Conservation (phyloP, 2,888 invertebrate genomes). For the Apamea epomidion region DNA sequence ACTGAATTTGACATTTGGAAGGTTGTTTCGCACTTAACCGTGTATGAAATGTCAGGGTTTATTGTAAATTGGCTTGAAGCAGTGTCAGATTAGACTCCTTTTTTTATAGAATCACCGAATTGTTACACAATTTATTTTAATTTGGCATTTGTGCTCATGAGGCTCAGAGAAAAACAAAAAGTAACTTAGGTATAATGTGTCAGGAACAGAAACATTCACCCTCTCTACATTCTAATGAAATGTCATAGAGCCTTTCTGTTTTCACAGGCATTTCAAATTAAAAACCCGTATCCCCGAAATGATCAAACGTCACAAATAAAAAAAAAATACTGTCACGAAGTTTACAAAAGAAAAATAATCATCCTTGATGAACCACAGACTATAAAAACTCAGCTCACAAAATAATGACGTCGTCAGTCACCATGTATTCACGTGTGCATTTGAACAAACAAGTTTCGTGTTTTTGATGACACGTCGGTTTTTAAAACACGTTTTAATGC, state of each 20-base stretch:
- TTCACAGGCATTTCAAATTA: constrained; percentile 54
- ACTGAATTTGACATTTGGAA: constrained; percentile 36
- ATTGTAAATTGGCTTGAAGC: constrained; percentile 29
- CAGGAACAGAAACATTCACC: not conserved
- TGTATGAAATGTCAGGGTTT: constrained; percentile 51
- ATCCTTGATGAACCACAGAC: constrained; percentile 49
- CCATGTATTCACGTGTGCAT: constrained; percentile 59
- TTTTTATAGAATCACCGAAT: not conserved
- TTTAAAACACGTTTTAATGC: constrained; percentile 22
- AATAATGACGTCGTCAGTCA: constrained; percentile 46
- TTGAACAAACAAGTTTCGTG: constrained; percentile 65
- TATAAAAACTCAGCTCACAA: constrained; percentile 32
- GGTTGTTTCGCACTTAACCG: constrained; percentile 14
- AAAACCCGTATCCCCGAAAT: constrained; percentile 44
- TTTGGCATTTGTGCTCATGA: not conserved
- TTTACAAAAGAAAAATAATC: constrained; percentile 52
- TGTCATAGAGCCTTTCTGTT: constrained; percentile 13
- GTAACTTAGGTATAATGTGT: not conserved
- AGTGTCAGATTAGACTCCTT: constrained; percentile 11
- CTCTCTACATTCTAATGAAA: not conserved
- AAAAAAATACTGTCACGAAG: constrained; percentile 25
- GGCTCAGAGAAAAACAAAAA: not conserved
- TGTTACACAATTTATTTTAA: not conserved
- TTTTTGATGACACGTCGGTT: constrained; percentile 27
- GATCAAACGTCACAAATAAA: constrained; percentile 37